These are phyloP conservation scores for Ispidina lecontei DNA, from an alignment of 2,797 vertebrate genomes.

Conservation along the genomic window DNA sequence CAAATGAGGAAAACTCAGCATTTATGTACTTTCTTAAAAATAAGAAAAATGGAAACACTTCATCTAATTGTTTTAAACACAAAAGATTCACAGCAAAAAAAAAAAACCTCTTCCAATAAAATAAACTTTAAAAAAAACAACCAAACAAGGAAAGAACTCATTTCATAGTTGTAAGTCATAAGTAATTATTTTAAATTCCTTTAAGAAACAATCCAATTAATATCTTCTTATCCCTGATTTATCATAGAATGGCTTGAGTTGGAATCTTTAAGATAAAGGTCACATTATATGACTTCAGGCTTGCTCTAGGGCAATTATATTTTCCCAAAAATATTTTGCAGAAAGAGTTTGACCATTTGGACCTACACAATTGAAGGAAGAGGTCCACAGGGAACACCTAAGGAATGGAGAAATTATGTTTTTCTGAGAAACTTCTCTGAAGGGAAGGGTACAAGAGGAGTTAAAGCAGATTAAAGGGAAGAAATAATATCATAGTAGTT, in stretches of 20 bases:
- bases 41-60: neutral
- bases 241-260: too few species aligned
- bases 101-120: neutral
- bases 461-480: neutral
- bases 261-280: too few species aligned
- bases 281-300: neutral
- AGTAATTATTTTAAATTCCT: neutral
- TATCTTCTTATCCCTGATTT: too few species aligned
- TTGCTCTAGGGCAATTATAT: neutral
- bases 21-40: neutral
- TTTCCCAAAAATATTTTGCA: neutral
- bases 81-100: neutral
- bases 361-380: neutral
- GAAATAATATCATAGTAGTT: neutral
- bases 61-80: neutral
- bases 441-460: neutral
- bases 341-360: neutral
- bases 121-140: neutral
- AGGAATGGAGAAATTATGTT: neutral
- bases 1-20: accelerated
- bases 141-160: neutral
- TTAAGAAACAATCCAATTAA: neutral
- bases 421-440: neutral
- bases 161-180: neutral
- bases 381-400: neutral